Conservation (phyloP, 2,797 vertebrate species). For the Coregonus suidteri region DNA sequence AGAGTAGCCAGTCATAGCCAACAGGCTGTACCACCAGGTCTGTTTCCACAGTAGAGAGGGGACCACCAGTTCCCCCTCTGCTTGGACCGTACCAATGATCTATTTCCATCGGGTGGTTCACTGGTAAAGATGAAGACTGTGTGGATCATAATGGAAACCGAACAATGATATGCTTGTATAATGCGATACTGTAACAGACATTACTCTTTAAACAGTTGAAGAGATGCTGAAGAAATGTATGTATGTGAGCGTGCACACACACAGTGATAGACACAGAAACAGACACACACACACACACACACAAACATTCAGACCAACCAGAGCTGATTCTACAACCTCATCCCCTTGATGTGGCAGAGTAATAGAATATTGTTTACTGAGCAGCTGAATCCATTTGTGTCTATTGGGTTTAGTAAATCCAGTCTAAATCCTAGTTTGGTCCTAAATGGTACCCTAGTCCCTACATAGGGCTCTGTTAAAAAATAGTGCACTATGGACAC, state of each 20-base stretch:
- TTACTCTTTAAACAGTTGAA: background rate
- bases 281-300: slow-evolving; percentile 11
- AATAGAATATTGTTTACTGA: slow-evolving; percentile 29
- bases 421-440: slow-evolving; percentile 12
- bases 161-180: background rate
- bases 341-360: slow-evolving; percentile 33
- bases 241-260: background rate
- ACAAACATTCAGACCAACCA: slow-evolving; percentile 19
- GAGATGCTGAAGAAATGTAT: background rate
- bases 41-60: slow-evolving; percentile 20
- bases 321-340: slow-evolving; percentile 11
- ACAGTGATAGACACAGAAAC: slow-evolving; percentile 16
- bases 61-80: background rate
- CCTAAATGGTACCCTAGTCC: background rate
- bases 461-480: background rate
- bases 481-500: background rate
- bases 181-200: background rate
- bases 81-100: background rate
- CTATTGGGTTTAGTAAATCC: background rate
- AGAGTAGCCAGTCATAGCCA: background rate
- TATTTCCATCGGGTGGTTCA: background rate
- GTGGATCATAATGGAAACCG: background rate
- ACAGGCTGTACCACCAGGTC: slow-evolving; percentile 22
- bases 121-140: background rate
- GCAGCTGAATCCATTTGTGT: slow-evolving; percentile 19